Evolutionary conservation across 2,797 vertebrate species (phyloP).

Genomic region (Amphiprion clarkii): DNA sequence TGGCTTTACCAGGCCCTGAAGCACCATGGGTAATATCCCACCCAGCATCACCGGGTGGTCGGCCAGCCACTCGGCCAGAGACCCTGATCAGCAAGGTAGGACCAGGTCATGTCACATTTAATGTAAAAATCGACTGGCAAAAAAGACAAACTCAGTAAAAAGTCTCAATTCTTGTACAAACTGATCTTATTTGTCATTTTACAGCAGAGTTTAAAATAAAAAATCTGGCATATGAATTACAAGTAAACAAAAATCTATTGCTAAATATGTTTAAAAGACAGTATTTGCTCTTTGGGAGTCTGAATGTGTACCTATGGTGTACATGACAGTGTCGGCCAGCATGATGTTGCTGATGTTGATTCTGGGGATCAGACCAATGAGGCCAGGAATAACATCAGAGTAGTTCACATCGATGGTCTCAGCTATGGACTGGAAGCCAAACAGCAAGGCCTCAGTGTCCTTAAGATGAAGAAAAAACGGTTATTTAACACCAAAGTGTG

Average conservation of each 20-base stretch:
- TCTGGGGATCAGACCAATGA: conserved; percentile 96
- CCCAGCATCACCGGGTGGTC: conserved; percentile 97
- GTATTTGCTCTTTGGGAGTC: too few species aligned
- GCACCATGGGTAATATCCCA: conserved; percentile 93
- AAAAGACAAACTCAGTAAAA: not conserved
- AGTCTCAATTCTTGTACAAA: not conserved
- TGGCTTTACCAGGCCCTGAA: conserved; percentile 92
- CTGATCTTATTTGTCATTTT: too few species aligned
- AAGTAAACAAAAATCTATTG: too few species aligned
- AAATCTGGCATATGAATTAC: too few species aligned
- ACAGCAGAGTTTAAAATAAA: too few species aligned
- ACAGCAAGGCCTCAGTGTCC: conserved; percentile 96
- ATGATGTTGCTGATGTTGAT: conserved; percentile 97
- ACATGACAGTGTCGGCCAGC: conserved; percentile 98
- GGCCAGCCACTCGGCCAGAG: conserved; percentile 96
- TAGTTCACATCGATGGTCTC: conserved; percentile 99
- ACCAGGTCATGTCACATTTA: not conserved
- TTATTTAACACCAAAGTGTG: not conserved
- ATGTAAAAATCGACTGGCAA: not conserved
- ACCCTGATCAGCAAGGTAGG: conserved; percentile 82
- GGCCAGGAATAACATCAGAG: conserved; percentile 97
- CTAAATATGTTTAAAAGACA: too few species aligned
- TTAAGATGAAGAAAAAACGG: conserved; percentile 58
- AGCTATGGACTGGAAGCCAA: conserved; percentile 99
- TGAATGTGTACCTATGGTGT: conserved; percentile 90